phyloP scores from a whole-genome alignment of 2,113 vertebrate species.

The Amazona vittata region DNA sequence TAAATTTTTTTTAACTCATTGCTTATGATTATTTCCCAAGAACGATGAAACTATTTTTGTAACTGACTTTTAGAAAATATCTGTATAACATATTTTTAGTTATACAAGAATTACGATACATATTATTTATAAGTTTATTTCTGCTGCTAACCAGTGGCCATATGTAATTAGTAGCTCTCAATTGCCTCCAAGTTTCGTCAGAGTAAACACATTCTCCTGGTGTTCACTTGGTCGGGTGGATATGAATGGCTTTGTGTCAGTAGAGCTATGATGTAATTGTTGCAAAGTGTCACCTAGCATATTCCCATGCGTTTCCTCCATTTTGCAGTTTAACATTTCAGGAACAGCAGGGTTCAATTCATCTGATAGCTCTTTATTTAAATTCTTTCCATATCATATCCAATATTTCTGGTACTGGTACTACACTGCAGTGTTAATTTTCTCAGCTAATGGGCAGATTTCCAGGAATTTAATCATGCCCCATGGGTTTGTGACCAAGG shows the following conservation, averaged over 20 bases:
- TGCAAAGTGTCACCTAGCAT: background rate
- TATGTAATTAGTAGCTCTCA: background rate
- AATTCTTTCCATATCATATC: background rate
- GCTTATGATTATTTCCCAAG: background rate
- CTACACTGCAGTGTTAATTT: background rate
- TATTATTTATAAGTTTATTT: background rate
- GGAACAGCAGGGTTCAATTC: background rate
- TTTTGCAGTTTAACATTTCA: background rate
- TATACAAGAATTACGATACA: background rate
- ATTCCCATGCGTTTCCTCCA: background rate
- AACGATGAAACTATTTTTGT: background rate
- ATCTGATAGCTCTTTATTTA: background rate
- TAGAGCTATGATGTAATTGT: background rate
- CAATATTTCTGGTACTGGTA: background rate
- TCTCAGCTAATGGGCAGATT: background rate
- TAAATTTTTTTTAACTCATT: background rate
- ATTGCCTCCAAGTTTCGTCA: background rate
- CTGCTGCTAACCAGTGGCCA: background rate
- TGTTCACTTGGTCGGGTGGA: background rate
- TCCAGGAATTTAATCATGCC: background rate
- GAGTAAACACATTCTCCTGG: background rate
- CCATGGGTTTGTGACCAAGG: rapidly evolving
- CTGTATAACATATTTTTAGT: background rate
- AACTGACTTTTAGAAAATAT: background rate
- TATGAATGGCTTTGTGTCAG: background rate